Evolutionary conservation across 2,888 invertebrate species (phyloP).

Genomic region (Tortrix viridana): DNA sequence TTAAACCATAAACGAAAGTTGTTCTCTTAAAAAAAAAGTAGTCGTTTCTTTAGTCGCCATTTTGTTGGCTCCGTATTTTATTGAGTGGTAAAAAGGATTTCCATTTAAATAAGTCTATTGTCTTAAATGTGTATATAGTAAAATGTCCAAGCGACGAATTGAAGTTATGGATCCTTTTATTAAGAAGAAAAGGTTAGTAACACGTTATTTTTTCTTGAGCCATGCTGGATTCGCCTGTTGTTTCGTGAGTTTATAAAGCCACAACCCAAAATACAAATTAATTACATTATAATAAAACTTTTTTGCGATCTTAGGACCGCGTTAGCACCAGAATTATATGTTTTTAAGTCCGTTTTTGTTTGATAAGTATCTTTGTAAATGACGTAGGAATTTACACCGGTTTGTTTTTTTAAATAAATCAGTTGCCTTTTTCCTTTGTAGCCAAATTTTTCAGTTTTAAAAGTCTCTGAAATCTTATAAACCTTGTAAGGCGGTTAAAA

Average conservation of each 20-base stretch:
- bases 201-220: slow-evolving; percentile 43
- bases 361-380: too few relatives aligned
- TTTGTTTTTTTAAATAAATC: too few relatives aligned
- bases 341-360: neutral
- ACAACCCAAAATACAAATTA: neutral
- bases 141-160: slow-evolving; percentile 93
- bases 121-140: slow-evolving; percentile 52
- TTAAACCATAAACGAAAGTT: slow-evolving; percentile 35
- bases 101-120: slow-evolving; percentile 45
- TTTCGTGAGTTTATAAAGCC: slow-evolving; percentile 27
- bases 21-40: slow-evolving; percentile 20
- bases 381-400: too few relatives aligned
- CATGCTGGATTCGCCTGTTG: slow-evolving; percentile 55
- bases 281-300: neutral
- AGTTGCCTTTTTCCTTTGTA: too few relatives aligned
- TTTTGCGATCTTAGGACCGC: neutral
- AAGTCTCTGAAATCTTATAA: too few relatives aligned
- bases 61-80: slow-evolving; percentile 66
- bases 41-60: slow-evolving; percentile 61
- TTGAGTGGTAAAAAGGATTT: slow-evolving; percentile 50
- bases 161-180: slow-evolving; percentile 94
- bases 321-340: slow-evolving; percentile 1
- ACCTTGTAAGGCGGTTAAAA: too few relatives aligned
- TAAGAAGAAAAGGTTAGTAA: slow-evolving; percentile 88
- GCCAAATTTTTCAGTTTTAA: too few relatives aligned